Percentiles rank a stretch among this genome's conserved stretches.
phyloP scores from a whole-genome alignment of 2,888 invertebrate genomes.

The Seira ritae region DNA sequence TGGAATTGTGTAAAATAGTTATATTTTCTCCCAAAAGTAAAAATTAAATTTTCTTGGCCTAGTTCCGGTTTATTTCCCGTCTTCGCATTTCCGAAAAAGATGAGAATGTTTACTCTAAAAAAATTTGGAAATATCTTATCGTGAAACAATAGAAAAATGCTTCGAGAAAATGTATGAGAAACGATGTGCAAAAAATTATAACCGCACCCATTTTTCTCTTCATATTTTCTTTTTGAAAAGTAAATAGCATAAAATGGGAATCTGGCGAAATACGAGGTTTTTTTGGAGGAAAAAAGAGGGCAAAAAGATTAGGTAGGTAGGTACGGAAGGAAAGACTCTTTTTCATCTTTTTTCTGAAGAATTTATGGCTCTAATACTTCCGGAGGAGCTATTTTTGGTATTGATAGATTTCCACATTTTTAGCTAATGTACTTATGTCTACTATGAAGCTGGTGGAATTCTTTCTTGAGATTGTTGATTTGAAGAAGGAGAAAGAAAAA shows the following conservation, averaged over 20 bases:
- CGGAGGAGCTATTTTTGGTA: constrained; percentile 32
- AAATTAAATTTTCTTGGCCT: background rate
- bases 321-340: constrained; percentile 20
- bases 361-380: constrained; percentile 40
- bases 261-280: constrained; percentile 38
- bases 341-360: background rate
- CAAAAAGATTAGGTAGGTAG: constrained; percentile 2
- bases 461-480: no score
- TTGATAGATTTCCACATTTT: background rate
- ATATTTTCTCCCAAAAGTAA: background rate
- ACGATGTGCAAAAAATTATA: constrained; percentile 48
- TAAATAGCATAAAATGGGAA: constrained; percentile 46
- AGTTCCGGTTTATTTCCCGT: background rate
- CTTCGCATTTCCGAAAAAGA: no score
- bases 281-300: constrained; percentile 15
- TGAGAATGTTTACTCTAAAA: no score
- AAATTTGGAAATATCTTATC: no score
- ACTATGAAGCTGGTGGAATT: no score
- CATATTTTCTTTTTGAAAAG: constrained; percentile 58
- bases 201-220: constrained; percentile 53
- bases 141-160: constrained; percentile 46
- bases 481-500: no score
- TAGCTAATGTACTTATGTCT: no score
- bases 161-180: constrained; percentile 35
- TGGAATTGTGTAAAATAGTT: background rate